Evolutionary conservation across 1,140 invertebrate species (phyloP), one percentile per base, ranked within the genome.

Genomic region (Ceratoteleas bidentatus): DNA sequence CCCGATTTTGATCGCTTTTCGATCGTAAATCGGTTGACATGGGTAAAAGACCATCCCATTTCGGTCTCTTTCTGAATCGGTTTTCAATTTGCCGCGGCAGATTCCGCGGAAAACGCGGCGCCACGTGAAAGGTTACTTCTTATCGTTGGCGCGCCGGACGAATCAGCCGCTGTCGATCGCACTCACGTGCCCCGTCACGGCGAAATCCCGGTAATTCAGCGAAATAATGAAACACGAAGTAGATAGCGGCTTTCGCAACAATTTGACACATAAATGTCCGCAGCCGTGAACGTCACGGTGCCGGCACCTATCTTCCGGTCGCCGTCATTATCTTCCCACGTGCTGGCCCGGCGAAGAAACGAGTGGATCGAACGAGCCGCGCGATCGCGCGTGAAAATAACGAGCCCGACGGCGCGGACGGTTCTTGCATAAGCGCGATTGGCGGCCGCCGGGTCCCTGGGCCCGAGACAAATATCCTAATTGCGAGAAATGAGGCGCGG

Each of bases 351-450:
- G 32, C n/a, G 62, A 56, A 56, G 64, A 78, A 83, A 74, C 65
- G 61, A 73, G 36, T 45, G 73, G 47, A 62, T 77, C 50, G 69
- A 81, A 73, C 47, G 13, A 76, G 57, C 53, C 50, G 69, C 13
- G 50, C 66, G 52, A 84, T 81, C 83, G 77, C 75, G 64, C 78
- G 77, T 78, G 84, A 80, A 84, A 86, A 85, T 85, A 84, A 85
- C 68, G 81, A 86, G 81, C 65, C 61, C 58, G 50, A 70, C 58
- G 32, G 57, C 50, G 43, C 52, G 66, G 78, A 62, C 72, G 77
- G 77, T 65, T 84, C 77, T 85, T 79, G 76, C 82, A 74, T 45
- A 78, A 78, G 50, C 34, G 75, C 78, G 74, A 70, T 68, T 33
- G 61, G 15, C 52, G 64, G 47, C 69, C 40, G 32, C 34, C 13